A percentile compares a stretch with the other conserved stretches of the same genome.
Conservation (phyloP, 2,113 vertebrate species). For the Candoia aspera region DNA sequence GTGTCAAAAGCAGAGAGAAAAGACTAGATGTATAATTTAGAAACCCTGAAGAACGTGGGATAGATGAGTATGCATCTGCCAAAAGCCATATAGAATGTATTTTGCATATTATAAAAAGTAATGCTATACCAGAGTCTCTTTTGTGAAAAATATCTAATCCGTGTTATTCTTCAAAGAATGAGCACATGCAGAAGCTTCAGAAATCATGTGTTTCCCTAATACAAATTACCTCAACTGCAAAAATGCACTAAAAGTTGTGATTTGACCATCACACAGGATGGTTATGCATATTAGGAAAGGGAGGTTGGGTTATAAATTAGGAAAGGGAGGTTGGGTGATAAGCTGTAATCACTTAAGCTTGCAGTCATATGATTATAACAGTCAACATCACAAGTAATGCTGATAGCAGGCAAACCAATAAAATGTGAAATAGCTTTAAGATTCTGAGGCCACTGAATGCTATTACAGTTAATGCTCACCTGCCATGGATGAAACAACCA, state of each 20-base stretch:
- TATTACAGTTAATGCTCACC: slow-evolving; percentile 63
- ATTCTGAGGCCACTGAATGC: background rate
- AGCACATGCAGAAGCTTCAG: background rate
- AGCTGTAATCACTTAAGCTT: background rate
- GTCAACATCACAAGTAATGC: background rate
- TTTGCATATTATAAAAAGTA: background rate
- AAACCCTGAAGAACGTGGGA: background rate
- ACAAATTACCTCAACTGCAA: background rate
- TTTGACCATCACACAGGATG: too few relatives aligned
- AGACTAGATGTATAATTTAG: background rate
- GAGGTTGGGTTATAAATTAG: background rate
- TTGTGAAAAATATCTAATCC: background rate
- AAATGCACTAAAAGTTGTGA: background rate
- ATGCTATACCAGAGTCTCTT: background rate
- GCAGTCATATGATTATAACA: background rate
- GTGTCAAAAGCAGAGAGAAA: background rate
- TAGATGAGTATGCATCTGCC: background rate
- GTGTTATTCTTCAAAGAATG: background rate
- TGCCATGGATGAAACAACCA: slow-evolving; percentile 75
- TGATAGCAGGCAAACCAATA: background rate
- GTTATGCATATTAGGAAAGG: background rate
- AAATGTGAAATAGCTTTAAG: background rate
- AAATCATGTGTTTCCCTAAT: background rate
- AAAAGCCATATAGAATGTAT: background rate
- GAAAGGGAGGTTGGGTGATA: background rate